Base-by-base conservation (phyloP, 2,888 invertebrate species). In the Hipparchia semele region DNA sequence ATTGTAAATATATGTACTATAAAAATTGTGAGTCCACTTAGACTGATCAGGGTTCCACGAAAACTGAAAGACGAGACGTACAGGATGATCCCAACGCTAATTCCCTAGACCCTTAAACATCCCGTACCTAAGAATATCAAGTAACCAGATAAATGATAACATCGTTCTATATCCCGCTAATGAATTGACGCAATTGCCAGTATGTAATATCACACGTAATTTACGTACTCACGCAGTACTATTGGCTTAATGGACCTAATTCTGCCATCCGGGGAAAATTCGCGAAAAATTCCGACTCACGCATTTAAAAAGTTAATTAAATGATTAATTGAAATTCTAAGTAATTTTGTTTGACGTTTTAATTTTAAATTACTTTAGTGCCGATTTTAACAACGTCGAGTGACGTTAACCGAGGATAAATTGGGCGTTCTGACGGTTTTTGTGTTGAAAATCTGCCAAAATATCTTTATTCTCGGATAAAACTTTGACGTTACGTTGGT, bases 171-270 rank as follows among this genome's bases (percentile, higher is more conserved):
- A 75, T 65, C 60, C 68, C 60, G 60, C 68, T 75, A 66, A 51
- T 56, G 70, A 75, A 68, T 64, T 64, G 64, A 33, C 71, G 56
- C 70, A 73, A 73, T 70, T 68, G 62, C 12, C 64, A 59, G 64
- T 70, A 69, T 75, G 75, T 60, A 73, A 75, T 75, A 68, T 73
- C 75, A 75, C 51, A 72, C 73, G 54, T 65, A 23, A 60, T 65
- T 61, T 39, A 61, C 72, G 62, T 39, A 58, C 68, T 60, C 39
- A 45, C 45, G 70, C 70, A 45, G 56, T 13, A 59, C 71, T 39
- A 71, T 70, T 72, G 75, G 73, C 70, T 72, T 72, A 73, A 75
- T 75, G 62, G 67, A 72, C 68, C 65, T 75, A 75, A 73, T 73
- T 75, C 39, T 10, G 59, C 46, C 73, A 70, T 75, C 73, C 75